Evolutionary conservation across 2,113 vertebrate genomes (phyloP).

Genomic region (Phalacrocorax aristotelis): DNA sequence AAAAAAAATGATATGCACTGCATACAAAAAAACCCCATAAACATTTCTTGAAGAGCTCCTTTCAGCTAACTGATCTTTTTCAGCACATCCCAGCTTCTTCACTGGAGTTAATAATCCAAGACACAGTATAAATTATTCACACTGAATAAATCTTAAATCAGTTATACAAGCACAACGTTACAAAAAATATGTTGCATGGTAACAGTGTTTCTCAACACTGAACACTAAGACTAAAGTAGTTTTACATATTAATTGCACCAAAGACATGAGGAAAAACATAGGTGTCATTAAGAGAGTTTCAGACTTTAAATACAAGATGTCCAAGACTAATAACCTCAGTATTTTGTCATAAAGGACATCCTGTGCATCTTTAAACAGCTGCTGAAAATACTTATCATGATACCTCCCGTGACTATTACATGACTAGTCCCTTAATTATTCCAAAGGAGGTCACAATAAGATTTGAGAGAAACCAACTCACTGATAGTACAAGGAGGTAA

Average conservation of each 20-base stretch:
- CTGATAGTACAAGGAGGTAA: background rate
- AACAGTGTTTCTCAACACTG: background rate
- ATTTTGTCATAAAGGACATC: background rate
- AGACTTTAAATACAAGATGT: background rate
- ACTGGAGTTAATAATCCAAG: background rate
- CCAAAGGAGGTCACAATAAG: background rate
- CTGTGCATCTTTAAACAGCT: background rate
- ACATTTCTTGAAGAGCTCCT: background rate
- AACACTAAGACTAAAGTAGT: background rate
- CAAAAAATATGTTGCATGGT: background rate
- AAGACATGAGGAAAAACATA: background rate
- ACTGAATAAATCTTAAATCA: background rate
- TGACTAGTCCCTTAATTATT: background rate
- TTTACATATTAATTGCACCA: background rate
- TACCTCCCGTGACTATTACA: background rate
- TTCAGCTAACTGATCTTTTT: background rate
- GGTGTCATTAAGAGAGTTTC: background rate
- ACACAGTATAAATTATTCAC: background rate
- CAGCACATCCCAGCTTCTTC: background rate
- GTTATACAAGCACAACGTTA: background rate
- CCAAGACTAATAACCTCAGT: background rate
- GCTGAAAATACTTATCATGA: background rate
- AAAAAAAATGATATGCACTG: background rate
- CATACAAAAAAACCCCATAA: background rate
- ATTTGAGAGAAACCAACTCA: background rate